These are phyloP conservation scores for Sinelater perroti DNA, from an alignment of 2,888 invertebrate genomes.

Conservation along the genomic window DNA sequence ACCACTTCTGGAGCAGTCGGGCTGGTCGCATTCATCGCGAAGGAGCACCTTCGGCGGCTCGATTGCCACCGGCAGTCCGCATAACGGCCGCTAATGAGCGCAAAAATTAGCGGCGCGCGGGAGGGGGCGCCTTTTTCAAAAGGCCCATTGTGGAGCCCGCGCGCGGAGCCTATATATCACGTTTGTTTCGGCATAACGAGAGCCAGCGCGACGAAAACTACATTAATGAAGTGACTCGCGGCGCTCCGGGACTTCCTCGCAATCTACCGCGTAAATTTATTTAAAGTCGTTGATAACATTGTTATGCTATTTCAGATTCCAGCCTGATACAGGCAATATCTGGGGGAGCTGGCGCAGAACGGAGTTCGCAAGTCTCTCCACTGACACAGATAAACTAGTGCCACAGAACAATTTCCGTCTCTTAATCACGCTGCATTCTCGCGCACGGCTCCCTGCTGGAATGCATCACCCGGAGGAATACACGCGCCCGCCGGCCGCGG, in stretches of 20 bases:
- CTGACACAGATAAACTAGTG: slow-evolving; percentile 59
- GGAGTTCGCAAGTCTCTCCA: slow-evolving; percentile 40
- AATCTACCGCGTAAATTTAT: slow-evolving; percentile 31
- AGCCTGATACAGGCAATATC: slow-evolving; percentile 36
- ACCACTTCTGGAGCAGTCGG: slow-evolving; percentile 18
- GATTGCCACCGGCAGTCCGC: slow-evolving; percentile 24
- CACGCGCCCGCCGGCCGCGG: too few species aligned
- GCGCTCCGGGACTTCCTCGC: slow-evolving; percentile 18
- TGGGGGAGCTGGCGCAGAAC: slow-evolving; percentile 32
- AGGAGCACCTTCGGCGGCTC: slow-evolving; percentile 19
- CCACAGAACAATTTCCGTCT: slow-evolving; percentile 61
- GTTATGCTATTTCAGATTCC: slow-evolving; percentile 37
- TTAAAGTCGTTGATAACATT: slow-evolving; percentile 36
- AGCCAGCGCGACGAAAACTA: slow-evolving; percentile 8
- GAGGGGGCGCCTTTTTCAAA: slow-evolving; percentile 12
- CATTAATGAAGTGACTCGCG: slow-evolving; percentile 22
- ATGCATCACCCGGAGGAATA: slow-evolving; percentile 39
- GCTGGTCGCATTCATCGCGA: slow-evolving; percentile 21
- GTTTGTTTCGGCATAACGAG: slow-evolving; percentile 23
- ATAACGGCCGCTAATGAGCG: slow-evolving; percentile 27
- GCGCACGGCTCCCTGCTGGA: slow-evolving; percentile 50
- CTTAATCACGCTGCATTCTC: slow-evolving; percentile 60
- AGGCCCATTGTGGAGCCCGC: slow-evolving; percentile 8
- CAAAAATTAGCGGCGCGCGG: slow-evolving; percentile 24
- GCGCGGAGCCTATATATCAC: slow-evolving; percentile 12